Base-by-base conservation (phyloP, 2,113 vertebrate genomes). In the Salvelinus fontinalis region DNA sequence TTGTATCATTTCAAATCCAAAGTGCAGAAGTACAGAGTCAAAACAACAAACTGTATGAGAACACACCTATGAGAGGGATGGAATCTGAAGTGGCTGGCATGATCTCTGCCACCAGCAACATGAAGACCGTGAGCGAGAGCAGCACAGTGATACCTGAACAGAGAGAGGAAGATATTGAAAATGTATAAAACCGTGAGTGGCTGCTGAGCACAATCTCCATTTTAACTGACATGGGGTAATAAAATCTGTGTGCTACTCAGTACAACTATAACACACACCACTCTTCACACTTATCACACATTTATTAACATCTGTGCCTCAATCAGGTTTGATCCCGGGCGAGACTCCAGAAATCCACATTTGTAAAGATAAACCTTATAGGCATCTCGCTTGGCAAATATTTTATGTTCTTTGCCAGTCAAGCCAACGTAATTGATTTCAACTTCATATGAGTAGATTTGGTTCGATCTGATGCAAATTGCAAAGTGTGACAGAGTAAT, bases 61-160 rank as follows among this genome's bases (percentile, higher is more conserved):
- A 6, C 3, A n/a, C 13, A 94, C 93, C 93, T 82, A 94, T 94
- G 0, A 94, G 92, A 26, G 93, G 93, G 57, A 94, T 90, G 1
- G 93, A 94, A 88, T 94, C 93, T 0, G 93, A 94, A 0, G 93
- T 94, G 44, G 93, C 93, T 0, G 88, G 90, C 89, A 92, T 93
- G 78, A 93, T 92, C 81, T 93, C 89, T 64, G 89, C 91, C 0
- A 92, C 90, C 75, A 94, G 88, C 79, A 92, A 48, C 90, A 93
- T 94, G 82, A 93, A 94, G 1, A 93, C 91, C 2, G 91, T 92
- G 13, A 93, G 91, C 34, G 93, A 93, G 80, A 93, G 89, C 73
- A 92, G 79, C 72, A 92, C 90, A 3, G 92, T 93, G 83, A 93
- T 92, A 73, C 91, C 92, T 91, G 78, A 16, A 71, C 44, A 44